Conservation (phyloP, 2,113 vertebrate genomes). For the Progne subis region DNA sequence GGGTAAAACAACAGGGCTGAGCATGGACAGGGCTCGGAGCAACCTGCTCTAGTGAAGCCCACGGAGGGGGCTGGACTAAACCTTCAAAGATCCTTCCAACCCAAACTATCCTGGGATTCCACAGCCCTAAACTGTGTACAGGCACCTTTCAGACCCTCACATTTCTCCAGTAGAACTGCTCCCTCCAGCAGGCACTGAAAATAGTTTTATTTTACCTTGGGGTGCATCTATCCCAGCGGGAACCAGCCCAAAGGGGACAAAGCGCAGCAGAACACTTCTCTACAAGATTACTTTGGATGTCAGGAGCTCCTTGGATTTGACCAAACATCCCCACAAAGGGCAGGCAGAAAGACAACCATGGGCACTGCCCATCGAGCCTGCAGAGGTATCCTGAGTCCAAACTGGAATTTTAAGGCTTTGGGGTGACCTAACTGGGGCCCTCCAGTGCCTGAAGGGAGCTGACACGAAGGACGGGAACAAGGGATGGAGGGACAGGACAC, state of each 20-base stretch:
- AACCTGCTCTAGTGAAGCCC: background rate
- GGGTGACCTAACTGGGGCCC: background rate
- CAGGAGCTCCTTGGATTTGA: background rate
- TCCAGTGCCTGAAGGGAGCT: background rate
- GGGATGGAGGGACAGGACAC: background rate
- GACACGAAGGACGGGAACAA: background rate
- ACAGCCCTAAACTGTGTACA: background rate
- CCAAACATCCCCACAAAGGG: background rate
- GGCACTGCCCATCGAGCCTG: background rate
- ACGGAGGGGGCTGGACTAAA: background rate
- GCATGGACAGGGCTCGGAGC: background rate
- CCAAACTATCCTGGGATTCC: background rate
- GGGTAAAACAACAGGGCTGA: background rate
- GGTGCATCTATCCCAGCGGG: rapidly evolving
- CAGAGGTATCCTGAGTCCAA: rapidly evolving
- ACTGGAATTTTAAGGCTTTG: background rate
- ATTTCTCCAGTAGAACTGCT: background rate
- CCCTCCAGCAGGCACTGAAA: background rate
- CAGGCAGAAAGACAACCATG: rapidly evolving
- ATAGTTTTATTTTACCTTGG: background rate
- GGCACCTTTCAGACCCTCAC: background rate
- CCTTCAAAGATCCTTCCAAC: background rate
- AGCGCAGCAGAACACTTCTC: background rate
- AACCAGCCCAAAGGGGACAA: background rate
- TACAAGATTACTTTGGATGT: no score